Evolutionary conservation across 1,140 invertebrate species (phyloP), one percentile per base, ranked within the genome.

Genomic region (Pseudomyrmex flavicornis): DNA sequence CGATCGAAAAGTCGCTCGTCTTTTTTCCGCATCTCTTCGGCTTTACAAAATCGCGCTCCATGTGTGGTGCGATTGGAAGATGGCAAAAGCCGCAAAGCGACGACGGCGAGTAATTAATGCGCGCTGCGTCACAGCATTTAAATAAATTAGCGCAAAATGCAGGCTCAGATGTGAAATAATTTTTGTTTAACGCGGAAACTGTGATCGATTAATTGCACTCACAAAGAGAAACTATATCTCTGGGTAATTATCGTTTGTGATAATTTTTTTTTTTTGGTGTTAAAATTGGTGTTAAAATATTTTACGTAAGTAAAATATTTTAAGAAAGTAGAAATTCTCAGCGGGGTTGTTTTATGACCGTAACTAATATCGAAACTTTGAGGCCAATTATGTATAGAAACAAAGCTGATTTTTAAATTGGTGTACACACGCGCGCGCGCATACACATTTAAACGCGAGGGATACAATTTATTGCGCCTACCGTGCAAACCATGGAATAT

Each of bases 261-360:
- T 35, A 35, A 35, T 0, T 35, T 35, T 35, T 35, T 35, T 35
- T 2, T 2, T 2, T 35, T 35, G n/a, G n/a, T 35, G 26, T 35
- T 35, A 35, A 35, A 35, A 35, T 35, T 5, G 4, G 5, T n/a
- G n/a, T n/a, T n/a, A n/a, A n/a, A n/a, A n/a, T n/a, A n/a, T 35
- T 35, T 7, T 35, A 35, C 35, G 35, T 44, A 72, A 1, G 7
- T 26, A 72, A 72, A 15, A 44, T 20, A 62, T 46, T 73, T 10
- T 73, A 22, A 12, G 76, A 79, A 69, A 79, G 65, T 79, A 79
- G 76, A 79, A 79, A 79, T 79, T 35, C 26, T 8, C 13, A 15
- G 10, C 35, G 35, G 50, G 20, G 15, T 22, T 58, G 20, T 58
- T 70, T 70, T 54, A 70, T 46, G 52, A 48, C 76, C 76, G 76